Base-by-base conservation (phyloP, 2,888 invertebrate genomes). In the Deilephila porcellus region DNA sequence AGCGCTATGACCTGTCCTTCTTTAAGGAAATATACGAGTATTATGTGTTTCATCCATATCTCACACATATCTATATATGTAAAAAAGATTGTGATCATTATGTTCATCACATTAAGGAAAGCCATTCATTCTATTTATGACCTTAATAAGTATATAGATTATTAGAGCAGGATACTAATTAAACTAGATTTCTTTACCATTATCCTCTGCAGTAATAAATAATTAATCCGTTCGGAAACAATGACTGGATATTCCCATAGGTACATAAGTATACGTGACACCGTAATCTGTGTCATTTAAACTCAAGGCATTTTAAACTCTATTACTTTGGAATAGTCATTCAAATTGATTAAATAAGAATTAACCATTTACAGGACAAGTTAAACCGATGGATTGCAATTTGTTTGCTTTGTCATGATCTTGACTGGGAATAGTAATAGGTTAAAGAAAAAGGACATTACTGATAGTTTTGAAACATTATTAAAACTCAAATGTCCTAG, bases 211-310 rank as follows among this genome's bases (percentile, higher is more conserved):
- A 59, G 67, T 59, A 59, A 59, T 53, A 29, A 67, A 67, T 67
- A 72, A 72, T 67, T 56, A 72, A 56, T 59, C 29, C 56, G 56
- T 71, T 6, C 37, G 64, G 67, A 72, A 72, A 75, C 76, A 75
- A 76, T 75, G 76, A 74, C 73, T 73, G 72, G 73, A 71, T 76
- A 76, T 81, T 79, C 74, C 77, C 64, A 11, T 70, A 71, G 75
- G 74, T 75, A 76, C 74, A 37, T 74, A 56, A 53, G 76, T 76
- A 76, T 75, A 74, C 72, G 0, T 70, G 59, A 56, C n/a, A 53
- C 29, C 14, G 37, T 70, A 37, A 32, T 20, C 25, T 67, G 25
- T 59, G 37, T 67, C 63, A 45, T 37, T 7, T 37, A 19, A 25
- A 4, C 11, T 37, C 59, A 73, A 14, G 52, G 53, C 17, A 75